Evolutionary conservation across 2,888 invertebrate species (phyloP).

Genomic region (Ashinkailepas kermadecensis): DNA sequence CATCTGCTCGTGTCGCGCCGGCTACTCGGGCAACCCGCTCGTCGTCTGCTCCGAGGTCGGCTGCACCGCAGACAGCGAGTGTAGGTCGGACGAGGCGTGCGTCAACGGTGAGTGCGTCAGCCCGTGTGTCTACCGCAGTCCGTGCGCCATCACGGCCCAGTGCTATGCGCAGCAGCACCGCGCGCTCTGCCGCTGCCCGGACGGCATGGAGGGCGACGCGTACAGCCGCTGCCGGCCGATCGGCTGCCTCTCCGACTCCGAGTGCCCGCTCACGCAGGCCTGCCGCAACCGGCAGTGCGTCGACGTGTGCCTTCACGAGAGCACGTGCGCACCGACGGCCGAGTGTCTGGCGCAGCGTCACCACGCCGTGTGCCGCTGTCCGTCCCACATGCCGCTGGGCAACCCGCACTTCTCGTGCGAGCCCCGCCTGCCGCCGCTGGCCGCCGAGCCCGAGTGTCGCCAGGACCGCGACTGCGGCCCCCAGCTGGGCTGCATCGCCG

Average conservation of each 20-base stretch:
- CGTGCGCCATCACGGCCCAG: constrained; percentile 74
- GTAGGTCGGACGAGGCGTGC: constrained; percentile 65
- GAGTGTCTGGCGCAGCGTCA: constrained; percentile 74
- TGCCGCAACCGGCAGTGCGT: constrained; percentile 74
- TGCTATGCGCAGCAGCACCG: constrained; percentile 73
- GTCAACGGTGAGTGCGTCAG: constrained; percentile 69
- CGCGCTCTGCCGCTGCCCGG: constrained; percentile 68
- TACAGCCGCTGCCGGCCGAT: constrained; percentile 65
- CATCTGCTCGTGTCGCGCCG: constrained; percentile 35
- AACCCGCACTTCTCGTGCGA: constrained; percentile 74
- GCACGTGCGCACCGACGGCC: constrained; percentile 69
- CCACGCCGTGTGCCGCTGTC: constrained; percentile 76
- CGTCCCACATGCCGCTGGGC: constrained; percentile 66
- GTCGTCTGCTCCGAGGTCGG: constrained; percentile 40
- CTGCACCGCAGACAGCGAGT: constrained; percentile 53
- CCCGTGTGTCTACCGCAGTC: constrained; percentile 69
- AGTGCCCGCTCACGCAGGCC: constrained; percentile 56
- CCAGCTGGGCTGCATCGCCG: constrained; percentile 37
- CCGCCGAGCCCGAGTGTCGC: constrained; percentile 49
- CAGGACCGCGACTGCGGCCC: constrained; percentile 36
- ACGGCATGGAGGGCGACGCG: constrained; percentile 60
- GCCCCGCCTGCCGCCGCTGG: constrained; percentile 54
- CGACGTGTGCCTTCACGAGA: constrained; percentile 60
- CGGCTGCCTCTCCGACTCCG: constrained; percentile 58
- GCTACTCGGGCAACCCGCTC: constrained; percentile 34